These are phyloP conservation scores for Aphelenchoides fujianensis DNA, from an alignment of 1,140 invertebrate species.

Conservation along the genomic window DNA sequence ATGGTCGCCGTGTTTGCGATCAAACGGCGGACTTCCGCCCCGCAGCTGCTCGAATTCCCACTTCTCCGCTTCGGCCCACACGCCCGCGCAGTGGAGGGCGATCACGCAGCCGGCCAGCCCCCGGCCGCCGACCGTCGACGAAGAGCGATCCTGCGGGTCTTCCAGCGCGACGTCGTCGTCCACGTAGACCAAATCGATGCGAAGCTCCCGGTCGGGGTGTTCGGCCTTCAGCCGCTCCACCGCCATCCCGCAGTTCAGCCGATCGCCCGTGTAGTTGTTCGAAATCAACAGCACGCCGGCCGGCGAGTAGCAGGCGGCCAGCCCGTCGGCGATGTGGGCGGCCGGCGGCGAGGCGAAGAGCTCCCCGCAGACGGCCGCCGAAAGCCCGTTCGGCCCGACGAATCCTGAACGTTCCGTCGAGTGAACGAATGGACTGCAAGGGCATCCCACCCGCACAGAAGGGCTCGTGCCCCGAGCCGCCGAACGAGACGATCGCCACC, in stretches of 20 bases:
- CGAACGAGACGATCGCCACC: slow-evolving; percentile 75
- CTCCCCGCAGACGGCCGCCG: slow-evolving; percentile 73
- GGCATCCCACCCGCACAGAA: slow-evolving; percentile 66
- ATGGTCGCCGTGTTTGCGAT: slow-evolving; percentile 61
- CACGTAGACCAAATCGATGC: slow-evolving; percentile 46
- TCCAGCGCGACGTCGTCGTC: slow-evolving; percentile 58
- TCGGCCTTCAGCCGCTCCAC: slow-evolving; percentile 71
- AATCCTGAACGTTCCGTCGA: slow-evolving; percentile 70
- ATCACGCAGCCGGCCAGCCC: slow-evolving; percentile 75
- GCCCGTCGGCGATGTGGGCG: slow-evolving; percentile 70
- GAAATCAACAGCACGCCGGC: slow-evolving; percentile 74
- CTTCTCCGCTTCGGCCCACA: slow-evolving; percentile 70
- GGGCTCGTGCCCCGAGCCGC: slow-evolving; percentile 81
- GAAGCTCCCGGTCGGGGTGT: slow-evolving; percentile 63
- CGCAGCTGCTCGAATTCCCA: slow-evolving; percentile 66
- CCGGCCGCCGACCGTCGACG: slow-evolving; percentile 68
- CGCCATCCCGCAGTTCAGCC: slow-evolving; percentile 76
- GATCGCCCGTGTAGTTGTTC: slow-evolving; percentile 82
- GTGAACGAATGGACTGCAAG: slow-evolving; percentile 10
- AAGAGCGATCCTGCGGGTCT: slow-evolving; percentile 61
- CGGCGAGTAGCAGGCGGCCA: slow-evolving; percentile 65
- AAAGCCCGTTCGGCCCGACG: slow-evolving; percentile 75
- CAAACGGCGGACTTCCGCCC: slow-evolving; percentile 51
- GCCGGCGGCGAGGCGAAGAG: slow-evolving; percentile 76
- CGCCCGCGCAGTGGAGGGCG: slow-evolving; percentile 72